Conservation (phyloP, 2,888 invertebrate species). For the Apotomis capreana region DNA sequence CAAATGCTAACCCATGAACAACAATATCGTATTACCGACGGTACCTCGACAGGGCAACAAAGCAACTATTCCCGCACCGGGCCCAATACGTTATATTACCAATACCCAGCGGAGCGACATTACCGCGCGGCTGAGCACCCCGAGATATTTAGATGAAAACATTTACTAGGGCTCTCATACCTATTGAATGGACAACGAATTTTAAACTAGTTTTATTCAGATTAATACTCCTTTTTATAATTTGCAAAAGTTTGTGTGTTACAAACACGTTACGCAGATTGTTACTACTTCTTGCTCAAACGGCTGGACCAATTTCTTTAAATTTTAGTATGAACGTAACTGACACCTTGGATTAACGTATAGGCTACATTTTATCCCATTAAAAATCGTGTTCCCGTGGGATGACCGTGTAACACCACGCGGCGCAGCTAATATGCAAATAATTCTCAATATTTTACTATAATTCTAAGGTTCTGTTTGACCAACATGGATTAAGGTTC, state of each 20-base stretch:
- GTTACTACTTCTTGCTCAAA: no score
- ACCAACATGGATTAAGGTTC: no score
- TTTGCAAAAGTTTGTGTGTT: neutral
- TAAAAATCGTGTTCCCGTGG: no score
- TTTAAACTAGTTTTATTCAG: neutral
- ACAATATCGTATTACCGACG: neutral
- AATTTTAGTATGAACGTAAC: no score
- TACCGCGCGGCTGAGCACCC: constrained; percentile 21
- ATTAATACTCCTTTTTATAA: neutral
- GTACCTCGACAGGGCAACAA: neutral
- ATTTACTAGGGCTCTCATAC: constrained; percentile 1
- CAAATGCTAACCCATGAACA: neutral
- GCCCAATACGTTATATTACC: constrained; percentile 27
- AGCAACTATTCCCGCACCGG: constrained; percentile 11
- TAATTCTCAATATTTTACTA: no score
- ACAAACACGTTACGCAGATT: no score
- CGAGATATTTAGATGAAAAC: constrained; percentile 29
- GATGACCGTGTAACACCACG: no score
- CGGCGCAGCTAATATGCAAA: no score
- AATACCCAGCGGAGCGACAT: constrained; percentile 22
- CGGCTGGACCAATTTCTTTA: no score
- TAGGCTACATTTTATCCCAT: no score
- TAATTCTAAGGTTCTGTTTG: no score
- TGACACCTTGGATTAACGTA: no score
- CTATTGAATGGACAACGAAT: neutral